Evolutionary conservation across 2,888 invertebrate genomes (phyloP).

Genomic region (Drosophila anceps): DNA sequence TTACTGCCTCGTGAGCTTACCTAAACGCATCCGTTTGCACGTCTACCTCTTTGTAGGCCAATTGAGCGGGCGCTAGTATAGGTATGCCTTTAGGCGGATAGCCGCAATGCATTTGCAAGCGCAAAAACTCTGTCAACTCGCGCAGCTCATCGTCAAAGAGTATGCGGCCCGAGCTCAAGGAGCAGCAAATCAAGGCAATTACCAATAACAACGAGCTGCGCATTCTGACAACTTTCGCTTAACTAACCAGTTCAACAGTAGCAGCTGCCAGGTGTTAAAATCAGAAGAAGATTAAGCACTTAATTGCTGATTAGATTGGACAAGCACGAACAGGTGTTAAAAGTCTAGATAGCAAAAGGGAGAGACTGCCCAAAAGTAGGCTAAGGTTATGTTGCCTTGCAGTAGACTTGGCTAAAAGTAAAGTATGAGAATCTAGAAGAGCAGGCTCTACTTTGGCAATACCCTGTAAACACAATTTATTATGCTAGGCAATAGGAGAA

Average conservation of each 20-base stretch:
- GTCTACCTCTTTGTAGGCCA: conserved; percentile 56
- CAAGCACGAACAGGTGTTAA: conserved; percentile 37
- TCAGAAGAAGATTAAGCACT: conserved; percentile 44
- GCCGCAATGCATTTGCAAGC: conserved; percentile 83
- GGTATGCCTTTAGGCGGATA: conserved; percentile 75
- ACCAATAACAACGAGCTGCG: conserved; percentile 41
- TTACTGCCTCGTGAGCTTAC: conserved; percentile 47
- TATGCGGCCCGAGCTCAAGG: conserved; percentile 44
- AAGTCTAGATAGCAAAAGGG: conserved; percentile 15
- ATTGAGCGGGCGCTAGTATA: conserved; percentile 74
- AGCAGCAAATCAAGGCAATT: conserved; percentile 43
- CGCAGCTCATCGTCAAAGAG: conserved; percentile 80
- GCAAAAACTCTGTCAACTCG: conserved; percentile 78
- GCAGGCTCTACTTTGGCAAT: not conserved
- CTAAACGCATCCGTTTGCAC: conserved; percentile 39
- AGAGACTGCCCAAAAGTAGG: conserved; percentile 56
- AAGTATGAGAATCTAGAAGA: not conserved
- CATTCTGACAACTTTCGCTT: conserved; percentile 44
- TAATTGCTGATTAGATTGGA: conserved; percentile 65
- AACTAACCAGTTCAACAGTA: conserved; percentile 23
- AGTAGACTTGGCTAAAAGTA: not conserved
- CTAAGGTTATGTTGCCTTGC: no score
- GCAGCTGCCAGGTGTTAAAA: not conserved
- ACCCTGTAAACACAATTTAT: no score
- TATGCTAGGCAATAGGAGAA: not conserved